A percentile compares a stretch with the other conserved stretches of the same genome.
phyloP scores from a whole-genome alignment of 2,113 vertebrate species.

The Crotalus helleri region DNA sequence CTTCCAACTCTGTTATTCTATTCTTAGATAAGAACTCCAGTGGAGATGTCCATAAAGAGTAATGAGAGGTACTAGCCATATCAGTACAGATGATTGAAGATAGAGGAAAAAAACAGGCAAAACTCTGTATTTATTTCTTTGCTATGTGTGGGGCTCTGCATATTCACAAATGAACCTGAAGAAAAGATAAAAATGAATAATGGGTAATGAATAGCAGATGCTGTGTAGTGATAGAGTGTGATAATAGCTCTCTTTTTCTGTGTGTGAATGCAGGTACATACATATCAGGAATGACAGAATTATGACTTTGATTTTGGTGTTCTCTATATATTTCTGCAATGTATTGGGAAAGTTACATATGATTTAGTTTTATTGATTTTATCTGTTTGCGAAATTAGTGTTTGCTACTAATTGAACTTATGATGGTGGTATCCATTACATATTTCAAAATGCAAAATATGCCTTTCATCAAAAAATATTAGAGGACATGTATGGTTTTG shows the following conservation, averaged over 20 bases:
- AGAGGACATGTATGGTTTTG: not conserved
- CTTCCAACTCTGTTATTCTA: no score
- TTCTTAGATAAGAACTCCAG: not conserved
- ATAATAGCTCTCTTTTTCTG: not conserved
- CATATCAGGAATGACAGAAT: not conserved
- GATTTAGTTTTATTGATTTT: not conserved
- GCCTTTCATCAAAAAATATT: not conserved
- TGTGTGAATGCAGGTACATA: not conserved
- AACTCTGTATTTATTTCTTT: not conserved
- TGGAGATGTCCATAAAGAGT: not conserved
- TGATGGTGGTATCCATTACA: not conserved
- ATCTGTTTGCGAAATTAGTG: not conserved
- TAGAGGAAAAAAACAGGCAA: not conserved
- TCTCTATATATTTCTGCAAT: not conserved
- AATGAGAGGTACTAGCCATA: not conserved
- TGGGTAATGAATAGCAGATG: not conserved
- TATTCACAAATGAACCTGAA: not conserved
- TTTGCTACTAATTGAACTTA: not conserved
- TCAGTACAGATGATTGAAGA: not conserved
- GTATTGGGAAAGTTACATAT: not conserved
- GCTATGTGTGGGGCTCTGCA: not conserved
- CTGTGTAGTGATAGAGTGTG: not conserved
- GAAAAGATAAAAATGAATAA: not conserved
- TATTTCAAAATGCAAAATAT: not conserved
- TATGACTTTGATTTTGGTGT: not conserved